Evolutionary conservation across 2,113 vertebrate genomes (phyloP).

Genomic region (Meleagris gallopavo): DNA sequence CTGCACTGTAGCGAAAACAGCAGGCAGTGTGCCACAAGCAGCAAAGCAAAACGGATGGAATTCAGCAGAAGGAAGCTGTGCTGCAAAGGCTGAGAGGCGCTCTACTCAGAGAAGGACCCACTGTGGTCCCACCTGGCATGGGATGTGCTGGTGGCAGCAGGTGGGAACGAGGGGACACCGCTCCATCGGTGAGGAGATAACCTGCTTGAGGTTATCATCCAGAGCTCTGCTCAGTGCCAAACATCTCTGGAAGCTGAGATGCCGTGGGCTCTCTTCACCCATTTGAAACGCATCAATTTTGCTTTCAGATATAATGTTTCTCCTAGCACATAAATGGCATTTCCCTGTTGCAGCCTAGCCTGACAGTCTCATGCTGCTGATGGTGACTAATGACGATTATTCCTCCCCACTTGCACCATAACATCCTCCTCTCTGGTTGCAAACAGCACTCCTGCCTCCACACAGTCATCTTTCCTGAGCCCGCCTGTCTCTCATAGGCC

Average conservation of each 20-base stretch:
- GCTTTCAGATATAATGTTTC: not conserved
- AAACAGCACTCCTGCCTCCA: not conserved
- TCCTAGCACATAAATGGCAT: not conserved
- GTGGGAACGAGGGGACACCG: not conserved
- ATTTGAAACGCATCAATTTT: not conserved
- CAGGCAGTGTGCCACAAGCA: not conserved
- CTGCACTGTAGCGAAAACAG: fast-evolving
- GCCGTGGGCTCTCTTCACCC: not conserved
- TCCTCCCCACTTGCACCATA: not conserved
- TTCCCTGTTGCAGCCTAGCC: not conserved
- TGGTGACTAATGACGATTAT: not conserved
- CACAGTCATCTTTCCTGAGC: not conserved
- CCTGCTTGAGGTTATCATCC: not conserved
- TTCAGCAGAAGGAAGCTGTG: not conserved
- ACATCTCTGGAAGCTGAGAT: not conserved
- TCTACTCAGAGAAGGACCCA: not conserved
- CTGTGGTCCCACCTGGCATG: fast-evolving
- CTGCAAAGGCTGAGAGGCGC: not conserved
- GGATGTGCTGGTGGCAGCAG: not conserved
- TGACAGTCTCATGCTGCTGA: fast-evolving
- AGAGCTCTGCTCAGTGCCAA: not conserved
- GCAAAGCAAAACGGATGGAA: not conserved
- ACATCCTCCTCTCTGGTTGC: not conserved
- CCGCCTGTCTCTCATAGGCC: not conserved
- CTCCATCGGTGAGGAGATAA: not conserved